Conservation (phyloP, 2,797 vertebrate genomes). For the Platyrinchus mystaceus region DNA sequence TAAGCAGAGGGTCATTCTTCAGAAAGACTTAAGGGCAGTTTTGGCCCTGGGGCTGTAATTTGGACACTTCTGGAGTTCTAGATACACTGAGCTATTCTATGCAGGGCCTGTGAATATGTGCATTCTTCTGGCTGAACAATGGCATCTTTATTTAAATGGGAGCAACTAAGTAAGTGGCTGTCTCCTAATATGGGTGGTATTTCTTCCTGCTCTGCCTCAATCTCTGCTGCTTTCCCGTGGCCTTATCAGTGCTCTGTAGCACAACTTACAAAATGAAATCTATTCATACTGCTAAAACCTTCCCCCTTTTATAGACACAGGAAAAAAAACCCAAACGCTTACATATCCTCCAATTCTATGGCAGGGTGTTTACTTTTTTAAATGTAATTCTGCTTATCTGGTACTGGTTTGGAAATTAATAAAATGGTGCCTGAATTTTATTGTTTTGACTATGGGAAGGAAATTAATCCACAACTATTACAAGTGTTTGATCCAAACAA, state of each 20-base stretch:
- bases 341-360: conserved; percentile 53
- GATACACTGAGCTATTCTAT: conserved; percentile 66
- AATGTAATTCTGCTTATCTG: conserved; percentile 59
- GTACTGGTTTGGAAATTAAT: conserved; percentile 43
- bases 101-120: conserved; percentile 38
- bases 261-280: conserved; percentile 61
- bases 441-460: conserved; percentile 54
- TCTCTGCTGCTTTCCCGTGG: conserved; percentile 53
- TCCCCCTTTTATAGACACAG: conserved; percentile 45
- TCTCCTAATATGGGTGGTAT: conserved; percentile 66
- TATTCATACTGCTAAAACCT: conserved; percentile 52
- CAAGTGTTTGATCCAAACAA: conserved; percentile 57
- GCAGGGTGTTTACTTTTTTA: conserved; percentile 48
- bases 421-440: conserved; percentile 57
- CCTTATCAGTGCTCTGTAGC: conserved; percentile 63
- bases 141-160: conserved; percentile 59
- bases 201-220: conserved; percentile 64
- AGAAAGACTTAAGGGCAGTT: conserved; percentile 61
- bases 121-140: conserved; percentile 66
- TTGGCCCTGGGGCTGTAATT: conserved; percentile 63
- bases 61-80: conserved; percentile 69
- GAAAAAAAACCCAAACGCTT: conserved; percentile 9
- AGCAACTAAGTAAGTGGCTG: conserved; percentile 51
- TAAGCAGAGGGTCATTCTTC: conserved; percentile 63
- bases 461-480: conserved; percentile 62